Conservation (phyloP, 2,797 vertebrate species). For the Champsocephalus esox region DNA sequence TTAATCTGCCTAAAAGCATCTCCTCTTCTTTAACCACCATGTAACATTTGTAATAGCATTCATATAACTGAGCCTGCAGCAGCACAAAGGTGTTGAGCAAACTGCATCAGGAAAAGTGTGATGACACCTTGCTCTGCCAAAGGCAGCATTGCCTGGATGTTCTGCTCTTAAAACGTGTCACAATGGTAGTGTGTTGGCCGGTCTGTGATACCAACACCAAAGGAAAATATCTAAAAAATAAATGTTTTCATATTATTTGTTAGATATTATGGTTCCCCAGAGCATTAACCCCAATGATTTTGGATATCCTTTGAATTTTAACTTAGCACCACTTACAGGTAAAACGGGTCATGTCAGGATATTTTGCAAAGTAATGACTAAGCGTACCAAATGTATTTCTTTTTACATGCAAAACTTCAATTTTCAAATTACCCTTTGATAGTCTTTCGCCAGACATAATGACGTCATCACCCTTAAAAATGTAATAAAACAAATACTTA, state of each 20-base stretch:
- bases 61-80: not conserved
- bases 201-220: conserved; percentile 14
- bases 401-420: too few species aligned
- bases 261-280: conserved; percentile 1
- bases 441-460: too few species aligned
- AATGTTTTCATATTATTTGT: conserved; percentile 5
- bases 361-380: not conserved
- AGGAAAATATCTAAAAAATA: conserved; percentile 15
- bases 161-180: conserved; percentile 24
- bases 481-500: too few species aligned
- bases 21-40: not conserved
- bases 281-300: conserved; percentile 11
- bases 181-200: conserved; percentile 13
- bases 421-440: too few species aligned
- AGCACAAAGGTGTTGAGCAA: conserved; percentile 23
- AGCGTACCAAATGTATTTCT: too few species aligned
- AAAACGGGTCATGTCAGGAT: not conserved
- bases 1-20: not conserved
- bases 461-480: too few species aligned
- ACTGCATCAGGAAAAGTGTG: conserved; percentile 33
- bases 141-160: conserved; percentile 22
- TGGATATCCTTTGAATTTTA: not conserved
- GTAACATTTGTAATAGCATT: conserved; percentile 10
- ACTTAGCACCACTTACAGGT: not conserved
- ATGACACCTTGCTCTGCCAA: conserved; percentile 41